These are phyloP conservation scores for Cetoscarus ocellatus DNA, from an alignment of 2,797 vertebrate species.

Conservation along the genomic window DNA sequence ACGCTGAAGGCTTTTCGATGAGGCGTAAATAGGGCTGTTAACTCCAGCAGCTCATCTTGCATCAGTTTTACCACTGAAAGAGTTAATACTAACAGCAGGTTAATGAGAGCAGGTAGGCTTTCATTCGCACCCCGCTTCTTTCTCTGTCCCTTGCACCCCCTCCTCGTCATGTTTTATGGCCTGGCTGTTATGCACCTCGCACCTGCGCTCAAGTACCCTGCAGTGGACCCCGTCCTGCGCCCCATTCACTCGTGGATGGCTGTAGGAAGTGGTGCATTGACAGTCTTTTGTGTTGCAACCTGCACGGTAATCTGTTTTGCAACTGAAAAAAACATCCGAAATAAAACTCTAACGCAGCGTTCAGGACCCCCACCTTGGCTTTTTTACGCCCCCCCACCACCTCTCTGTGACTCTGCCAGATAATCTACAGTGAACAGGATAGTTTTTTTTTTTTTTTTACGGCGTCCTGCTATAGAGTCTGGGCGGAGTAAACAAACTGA, in stretches of 20 bases:
- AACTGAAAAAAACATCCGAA: constrained; percentile 88
- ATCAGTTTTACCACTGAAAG: background rate
- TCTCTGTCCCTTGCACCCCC: background rate
- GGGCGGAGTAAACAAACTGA: constrained; percentile 50
- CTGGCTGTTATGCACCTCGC: constrained; percentile 74
- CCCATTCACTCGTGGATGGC: constrained; percentile 76
- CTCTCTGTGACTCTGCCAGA: constrained; percentile 11
- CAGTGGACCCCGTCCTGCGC: constrained; percentile 69
- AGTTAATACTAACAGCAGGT: constrained; percentile 45
- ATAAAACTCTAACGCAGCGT: constrained; percentile 77
- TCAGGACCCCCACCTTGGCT: constrained; percentile 83
- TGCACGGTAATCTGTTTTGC: constrained; percentile 88
- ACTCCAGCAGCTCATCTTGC: constrained; percentile 9
- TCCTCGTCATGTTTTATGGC: constrained; percentile 58
- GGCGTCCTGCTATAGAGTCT: constrained; percentile 35
- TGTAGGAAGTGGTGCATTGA: constrained; percentile 86
- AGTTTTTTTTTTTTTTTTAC: constrained; percentile 52
- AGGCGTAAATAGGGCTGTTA: constrained; percentile 49
- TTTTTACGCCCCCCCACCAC: constrained; percentile 46
- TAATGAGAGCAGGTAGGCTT: constrained; percentile 70
- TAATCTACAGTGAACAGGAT: constrained; percentile 57
- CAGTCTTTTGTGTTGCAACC: constrained; percentile 82
- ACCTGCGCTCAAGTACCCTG: constrained; percentile 79
- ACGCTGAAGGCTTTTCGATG: background rate
- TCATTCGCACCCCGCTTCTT: background rate